phyloP scores from a whole-genome alignment of 2,113 vertebrate species.

The Sinocyclocheilus anophthalmus region DNA sequence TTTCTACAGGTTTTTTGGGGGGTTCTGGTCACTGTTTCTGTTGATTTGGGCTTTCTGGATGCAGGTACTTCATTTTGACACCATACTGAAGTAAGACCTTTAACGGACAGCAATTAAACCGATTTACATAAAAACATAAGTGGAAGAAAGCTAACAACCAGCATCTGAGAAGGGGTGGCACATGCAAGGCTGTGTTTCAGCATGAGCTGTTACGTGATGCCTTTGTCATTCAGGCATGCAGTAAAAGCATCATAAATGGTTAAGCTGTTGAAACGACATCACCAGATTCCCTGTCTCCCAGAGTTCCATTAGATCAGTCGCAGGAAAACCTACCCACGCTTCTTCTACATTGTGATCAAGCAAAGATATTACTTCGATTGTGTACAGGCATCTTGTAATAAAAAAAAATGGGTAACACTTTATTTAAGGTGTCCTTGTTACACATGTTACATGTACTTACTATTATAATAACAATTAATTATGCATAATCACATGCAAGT shows the following conservation, averaged over 20 bases:
- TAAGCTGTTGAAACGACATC: slow-evolving; percentile 13
- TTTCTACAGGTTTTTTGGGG: not conserved
- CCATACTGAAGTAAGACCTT: not conserved
- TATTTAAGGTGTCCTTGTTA: too few species aligned
- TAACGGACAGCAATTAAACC: not conserved
- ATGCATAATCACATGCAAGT: too few species aligned
- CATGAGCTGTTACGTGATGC: slow-evolving; percentile 10
- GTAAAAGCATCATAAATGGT: slow-evolving; percentile 19
- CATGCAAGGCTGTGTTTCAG: not conserved
- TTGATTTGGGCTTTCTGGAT: slow-evolving; percentile 16
- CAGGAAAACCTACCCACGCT: not conserved
- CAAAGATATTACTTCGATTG: not conserved
- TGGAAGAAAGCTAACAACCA: not conserved
- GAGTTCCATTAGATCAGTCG: slow-evolving; percentile 34
- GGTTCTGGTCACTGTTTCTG: not conserved
- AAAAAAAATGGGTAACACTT: not conserved
- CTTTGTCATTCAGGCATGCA: slow-evolving; percentile 10
- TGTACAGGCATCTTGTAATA: not conserved
- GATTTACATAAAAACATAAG: not conserved
- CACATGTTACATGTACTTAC: too few species aligned
- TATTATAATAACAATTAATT: too few species aligned
- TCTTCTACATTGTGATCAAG: not conserved
- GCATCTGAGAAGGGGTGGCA: not conserved
- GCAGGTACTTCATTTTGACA: slow-evolving; percentile 35
- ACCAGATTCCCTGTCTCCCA: slow-evolving; percentile 27